Evolutionary conservation across 2,888 invertebrate genomes (phyloP), one percentile per base, ranked within the genome.

Genomic region (Eupithecia subumbrata): DNA sequence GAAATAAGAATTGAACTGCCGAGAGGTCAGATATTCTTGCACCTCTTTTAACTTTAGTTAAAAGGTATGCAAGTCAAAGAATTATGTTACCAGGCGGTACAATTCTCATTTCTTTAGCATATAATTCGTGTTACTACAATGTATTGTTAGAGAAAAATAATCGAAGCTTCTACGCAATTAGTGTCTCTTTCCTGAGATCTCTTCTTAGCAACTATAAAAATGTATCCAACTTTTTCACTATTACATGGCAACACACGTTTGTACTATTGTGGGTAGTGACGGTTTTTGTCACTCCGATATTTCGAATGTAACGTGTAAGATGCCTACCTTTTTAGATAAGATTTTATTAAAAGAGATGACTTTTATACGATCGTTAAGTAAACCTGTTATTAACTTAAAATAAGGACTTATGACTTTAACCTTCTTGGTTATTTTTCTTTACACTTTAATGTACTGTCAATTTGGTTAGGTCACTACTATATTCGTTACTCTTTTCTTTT

Each of bases 301-400:
- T 77, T 75, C 73, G 72, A 77, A 87, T 87, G 89, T 90, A 90
- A 83, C 86, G 81, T 88, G 87, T 92, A 89, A 87, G 87, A 89
- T 90, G 87, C 93, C 89, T 91, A 89, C 85, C 92, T 93, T 93
- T 92, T 93, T 93, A 93, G 93, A 93, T 94, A 95, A 94, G 92
- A 91, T 90, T 77, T 93, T 94, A 94, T 91, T 92, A 91, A 76
- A 90, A 95, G 92, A 94, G 93, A 91, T 89, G 89, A 93, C 94
- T 95, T 95, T 94, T 94, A 95, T 95, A 95, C 94, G 92, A 94
- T 91, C 91, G 94, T 95, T 94, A 92, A 93, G 93, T 91, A 79
- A 90, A 91, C 91, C 92, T 94, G 94, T 94, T 94, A 91, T 91
- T 94, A 93, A 93, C 91, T 91, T 91, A 91, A 84, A 85, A 88